These are phyloP conservation scores for Mya arenaria DNA, from an alignment of 1,140 invertebrate species.

Conservation along the genomic window DNA sequence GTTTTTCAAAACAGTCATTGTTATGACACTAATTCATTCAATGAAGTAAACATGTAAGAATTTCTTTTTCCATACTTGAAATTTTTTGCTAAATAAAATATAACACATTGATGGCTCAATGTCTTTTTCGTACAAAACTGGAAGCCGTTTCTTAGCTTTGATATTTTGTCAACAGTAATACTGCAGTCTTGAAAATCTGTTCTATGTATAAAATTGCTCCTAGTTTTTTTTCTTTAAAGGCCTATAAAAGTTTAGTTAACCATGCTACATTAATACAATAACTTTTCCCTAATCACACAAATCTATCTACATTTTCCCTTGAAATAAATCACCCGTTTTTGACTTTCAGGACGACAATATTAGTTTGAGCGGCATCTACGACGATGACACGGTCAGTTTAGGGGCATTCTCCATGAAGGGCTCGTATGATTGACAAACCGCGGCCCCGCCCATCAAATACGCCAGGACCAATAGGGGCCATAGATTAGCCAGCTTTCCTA, in stretches of 20 bases:
- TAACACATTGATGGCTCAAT: too few species aligned
- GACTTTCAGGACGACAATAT: constrained; percentile 42
- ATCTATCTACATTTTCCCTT: neutral
- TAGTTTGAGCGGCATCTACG: constrained; percentile 29
- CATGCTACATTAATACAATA: neutral
- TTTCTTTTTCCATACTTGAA: too few species aligned
- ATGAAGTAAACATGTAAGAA: too few species aligned
- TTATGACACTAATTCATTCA: too few species aligned
- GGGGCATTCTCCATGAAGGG: constrained; percentile 48
- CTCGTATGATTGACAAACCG: constrained; percentile 13
- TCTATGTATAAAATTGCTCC: neutral
- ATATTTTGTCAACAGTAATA: neutral
- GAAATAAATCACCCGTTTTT: neutral
- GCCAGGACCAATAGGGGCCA: neutral
- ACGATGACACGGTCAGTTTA: constrained; percentile 46
- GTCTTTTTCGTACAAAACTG: too few species aligned
- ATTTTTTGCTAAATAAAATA: too few species aligned
- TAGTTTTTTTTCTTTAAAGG: neutral
- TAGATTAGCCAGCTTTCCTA: neutral
- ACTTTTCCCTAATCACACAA: neutral
- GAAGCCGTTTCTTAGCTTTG: neutral
- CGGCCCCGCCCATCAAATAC: neutral
- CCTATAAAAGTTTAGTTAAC: neutral
- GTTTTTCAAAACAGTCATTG: too few species aligned
- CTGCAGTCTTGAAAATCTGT: neutral